A percentile compares a stretch with the other conserved stretches of the same genome.
Evolutionary conservation across 2,888 invertebrate species (phyloP).

Genomic region (Drosophila aldrichi): DNA sequence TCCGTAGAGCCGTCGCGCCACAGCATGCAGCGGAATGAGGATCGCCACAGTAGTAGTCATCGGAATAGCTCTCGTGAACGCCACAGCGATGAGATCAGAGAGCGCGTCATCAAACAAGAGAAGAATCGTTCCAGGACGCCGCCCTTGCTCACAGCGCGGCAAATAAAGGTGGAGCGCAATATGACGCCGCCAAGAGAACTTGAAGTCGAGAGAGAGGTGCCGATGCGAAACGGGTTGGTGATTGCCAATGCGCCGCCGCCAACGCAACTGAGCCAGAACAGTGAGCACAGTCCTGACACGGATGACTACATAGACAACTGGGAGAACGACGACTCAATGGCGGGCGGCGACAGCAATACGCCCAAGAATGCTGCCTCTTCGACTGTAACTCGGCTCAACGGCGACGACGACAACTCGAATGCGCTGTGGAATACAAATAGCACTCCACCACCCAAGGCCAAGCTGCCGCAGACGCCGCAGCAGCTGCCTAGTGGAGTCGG

Average conservation of each 20-base stretch:
- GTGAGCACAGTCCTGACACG: slow-evolving; percentile 83
- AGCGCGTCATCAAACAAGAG: slow-evolving; percentile 54
- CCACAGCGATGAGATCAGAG: slow-evolving; percentile 27
- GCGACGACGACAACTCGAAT: slow-evolving; percentile 71
- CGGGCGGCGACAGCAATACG: slow-evolving; percentile 72
- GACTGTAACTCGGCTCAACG: slow-evolving; percentile 22
- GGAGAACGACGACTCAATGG: slow-evolving; percentile 83
- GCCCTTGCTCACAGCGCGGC: slow-evolving; percentile 36
- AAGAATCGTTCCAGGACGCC: slow-evolving; percentile 57
- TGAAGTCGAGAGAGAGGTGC: slow-evolving; percentile 24
- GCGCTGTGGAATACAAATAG: slow-evolving; percentile 68
- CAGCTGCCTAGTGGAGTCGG: slow-evolving; percentile 8
- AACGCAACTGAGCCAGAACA: background rate
- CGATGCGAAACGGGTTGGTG: slow-evolving; percentile 36
- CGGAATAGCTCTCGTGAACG: slow-evolving; percentile 26
- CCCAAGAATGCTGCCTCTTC: slow-evolving; percentile 51
- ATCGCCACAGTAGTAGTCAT: slow-evolving; percentile 7
- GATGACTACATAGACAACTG: slow-evolving; percentile 85
- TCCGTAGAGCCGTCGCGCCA: slow-evolving; percentile 16
- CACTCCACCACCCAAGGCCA: slow-evolving; percentile 66
- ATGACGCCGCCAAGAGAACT: slow-evolving; percentile 45
- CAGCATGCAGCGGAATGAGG: slow-evolving; percentile 42
- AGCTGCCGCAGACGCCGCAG: slow-evolving; percentile 8
- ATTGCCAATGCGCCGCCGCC: slow-evolving; percentile 52
- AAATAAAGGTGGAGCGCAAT: slow-evolving; percentile 60